Conservation (phyloP, 2,888 invertebrate species). For the Hesperia comma region DNA sequence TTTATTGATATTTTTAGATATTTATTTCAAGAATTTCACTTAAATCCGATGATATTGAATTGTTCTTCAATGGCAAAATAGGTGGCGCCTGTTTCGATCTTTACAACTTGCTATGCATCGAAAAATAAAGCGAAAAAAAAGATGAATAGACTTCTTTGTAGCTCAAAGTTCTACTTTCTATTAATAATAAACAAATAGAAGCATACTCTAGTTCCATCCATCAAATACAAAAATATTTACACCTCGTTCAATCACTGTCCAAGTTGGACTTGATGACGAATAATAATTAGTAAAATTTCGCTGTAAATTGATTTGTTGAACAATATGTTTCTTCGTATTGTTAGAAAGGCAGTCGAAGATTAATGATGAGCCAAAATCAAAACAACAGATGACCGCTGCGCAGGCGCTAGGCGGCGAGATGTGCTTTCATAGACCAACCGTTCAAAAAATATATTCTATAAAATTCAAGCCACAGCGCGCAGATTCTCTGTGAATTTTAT, state of each 20-base stretch:
- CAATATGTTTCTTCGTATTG: background rate
- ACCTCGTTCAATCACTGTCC: conserved; percentile 3
- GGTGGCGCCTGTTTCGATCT: no score
- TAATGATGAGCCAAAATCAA: background rate
- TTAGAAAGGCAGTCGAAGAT: background rate
- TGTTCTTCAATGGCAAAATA: no score
- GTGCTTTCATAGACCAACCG: background rate
- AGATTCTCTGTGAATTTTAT: no score
- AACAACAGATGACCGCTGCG: background rate
- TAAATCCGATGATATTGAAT: no score
- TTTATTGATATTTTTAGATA: no score
- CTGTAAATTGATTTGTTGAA: background rate
- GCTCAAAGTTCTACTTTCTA: background rate
- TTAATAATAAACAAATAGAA: background rate
- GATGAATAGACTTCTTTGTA: no score
- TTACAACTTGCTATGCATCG: no score
- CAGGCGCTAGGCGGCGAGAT: background rate
- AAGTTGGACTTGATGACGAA: background rate
- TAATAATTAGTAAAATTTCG: conserved; percentile 1
- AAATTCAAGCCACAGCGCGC: no score
- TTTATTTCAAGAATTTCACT: no score
- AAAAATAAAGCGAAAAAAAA: no score
- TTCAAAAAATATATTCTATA: background rate
- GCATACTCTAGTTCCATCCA: background rate
- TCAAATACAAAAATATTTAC: background rate